These are phyloP conservation scores for Penelope pileata DNA, from an alignment of 2,113 vertebrate species.

Conservation along the genomic window DNA sequence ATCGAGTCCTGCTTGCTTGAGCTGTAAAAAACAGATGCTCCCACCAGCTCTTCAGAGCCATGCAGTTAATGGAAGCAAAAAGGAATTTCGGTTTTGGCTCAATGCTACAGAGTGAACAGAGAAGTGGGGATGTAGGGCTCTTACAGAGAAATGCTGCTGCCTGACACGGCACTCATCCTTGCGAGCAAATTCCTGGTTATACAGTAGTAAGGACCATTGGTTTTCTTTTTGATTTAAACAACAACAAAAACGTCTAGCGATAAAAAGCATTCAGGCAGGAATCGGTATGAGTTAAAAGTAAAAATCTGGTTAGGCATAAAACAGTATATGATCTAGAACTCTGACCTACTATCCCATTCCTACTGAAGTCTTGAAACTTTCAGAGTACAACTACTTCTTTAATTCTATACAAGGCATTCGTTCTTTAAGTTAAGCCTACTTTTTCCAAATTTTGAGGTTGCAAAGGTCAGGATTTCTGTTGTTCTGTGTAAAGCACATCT, in stretches of 20 bases:
- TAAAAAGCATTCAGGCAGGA: neutral
- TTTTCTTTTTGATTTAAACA: neutral
- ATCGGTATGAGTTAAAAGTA: neutral
- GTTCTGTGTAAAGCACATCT: neutral
- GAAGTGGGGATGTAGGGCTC: neutral
- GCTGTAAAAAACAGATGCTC: accelerated
- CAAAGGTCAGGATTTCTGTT: neutral
- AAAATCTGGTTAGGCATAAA: neutral
- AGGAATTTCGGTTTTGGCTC: neutral
- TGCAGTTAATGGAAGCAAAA: neutral
- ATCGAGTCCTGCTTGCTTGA: neutral
- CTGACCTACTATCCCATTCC: neutral
- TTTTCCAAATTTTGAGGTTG: neutral
- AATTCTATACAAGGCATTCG: neutral
- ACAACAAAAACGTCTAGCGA: too few species aligned
- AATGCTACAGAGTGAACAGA: accelerated
- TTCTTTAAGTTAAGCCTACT: neutral
- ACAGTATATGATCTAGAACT: neutral
- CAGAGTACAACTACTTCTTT: neutral
- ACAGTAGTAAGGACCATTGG: neutral
- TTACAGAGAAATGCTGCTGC: neutral
- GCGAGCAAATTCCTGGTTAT: neutral
- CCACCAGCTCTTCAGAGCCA: neutral
- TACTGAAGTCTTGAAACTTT: neutral
- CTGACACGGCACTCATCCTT: neutral